Percentiles rank a stretch among this genome's conserved stretches.
Conservation (phyloP, 2,797 vertebrate genomes). For the Cyclopterus lumpus region DNA sequence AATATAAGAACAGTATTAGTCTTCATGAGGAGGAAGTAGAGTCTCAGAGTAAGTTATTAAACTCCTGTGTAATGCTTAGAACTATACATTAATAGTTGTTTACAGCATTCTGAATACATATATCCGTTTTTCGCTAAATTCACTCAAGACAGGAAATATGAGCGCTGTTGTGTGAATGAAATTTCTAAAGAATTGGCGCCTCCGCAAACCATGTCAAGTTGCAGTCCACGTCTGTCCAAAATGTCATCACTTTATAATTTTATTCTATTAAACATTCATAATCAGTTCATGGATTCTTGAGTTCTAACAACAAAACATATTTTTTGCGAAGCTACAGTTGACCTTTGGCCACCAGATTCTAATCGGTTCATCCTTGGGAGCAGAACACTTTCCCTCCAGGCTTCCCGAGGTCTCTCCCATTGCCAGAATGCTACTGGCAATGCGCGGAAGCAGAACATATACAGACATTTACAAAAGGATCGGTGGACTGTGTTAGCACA, state of each 20-base stretch:
- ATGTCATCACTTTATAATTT: background rate
- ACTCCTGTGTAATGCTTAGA: background rate
- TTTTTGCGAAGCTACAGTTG: background rate
- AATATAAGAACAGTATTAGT: background rate
- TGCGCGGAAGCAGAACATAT: background rate
- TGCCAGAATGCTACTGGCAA: background rate
- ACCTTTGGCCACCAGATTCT: background rate
- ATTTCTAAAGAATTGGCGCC: too few species aligned
- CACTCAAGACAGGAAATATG: background rate
- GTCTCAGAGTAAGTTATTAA: background rate
- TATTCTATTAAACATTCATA: background rate
- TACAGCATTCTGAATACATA: background rate
- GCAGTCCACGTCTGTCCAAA: background rate
- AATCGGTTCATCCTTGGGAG: background rate
- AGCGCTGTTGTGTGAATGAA: background rate
- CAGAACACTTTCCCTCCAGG: background rate
- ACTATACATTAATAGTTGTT: background rate
- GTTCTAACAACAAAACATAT: background rate
- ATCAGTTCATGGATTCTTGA: background rate
- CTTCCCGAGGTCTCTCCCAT: background rate
- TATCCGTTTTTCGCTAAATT: background rate
- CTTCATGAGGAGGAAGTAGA: background rate
- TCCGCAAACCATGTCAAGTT: too few species aligned
- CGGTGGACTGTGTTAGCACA: background rate
- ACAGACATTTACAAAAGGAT: background rate